Evolutionary conservation across 2,888 invertebrate genomes (phyloP).

Genomic region (Tachina lurida): DNA sequence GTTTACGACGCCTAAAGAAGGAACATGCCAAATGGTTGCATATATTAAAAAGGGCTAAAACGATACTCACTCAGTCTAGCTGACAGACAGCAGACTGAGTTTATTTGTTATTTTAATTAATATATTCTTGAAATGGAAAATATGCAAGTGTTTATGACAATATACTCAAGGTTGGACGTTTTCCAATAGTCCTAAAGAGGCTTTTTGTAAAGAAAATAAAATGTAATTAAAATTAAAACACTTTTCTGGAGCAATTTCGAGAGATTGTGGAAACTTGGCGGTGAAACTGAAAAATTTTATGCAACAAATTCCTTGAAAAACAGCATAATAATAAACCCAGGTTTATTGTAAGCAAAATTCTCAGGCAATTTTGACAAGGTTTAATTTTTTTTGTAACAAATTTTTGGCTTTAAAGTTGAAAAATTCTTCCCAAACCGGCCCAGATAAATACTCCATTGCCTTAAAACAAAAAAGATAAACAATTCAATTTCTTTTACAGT

Average conservation of each 20-base stretch:
- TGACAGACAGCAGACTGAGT: neutral
- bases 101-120: conserved; percentile 5
- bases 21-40: conserved; percentile 33
- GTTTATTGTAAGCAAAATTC: too few species aligned
- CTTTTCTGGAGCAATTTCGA: neutral
- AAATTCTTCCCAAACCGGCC: too few species aligned
- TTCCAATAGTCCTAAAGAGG: neutral
- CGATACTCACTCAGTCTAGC: conserved; percentile 30
- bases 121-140: conserved; percentile 45
- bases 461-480: too few species aligned
- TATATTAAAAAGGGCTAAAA: conserved; percentile 38
- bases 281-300: neutral
- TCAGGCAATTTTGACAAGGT: too few species aligned
- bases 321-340: too few species aligned
- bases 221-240: neutral
- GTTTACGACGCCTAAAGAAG: conserved; percentile 57
- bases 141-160: conserved; percentile 60
- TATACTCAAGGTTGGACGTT: conserved; percentile 49
- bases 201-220: neutral
- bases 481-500: too few species aligned
- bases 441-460: too few species aligned
- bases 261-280: neutral
- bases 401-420: too few species aligned
- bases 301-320: neutral
- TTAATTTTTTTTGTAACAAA: too few species aligned